A percentile compares a stretch with the other conserved stretches of the same genome.
Evolutionary conservation across 2,888 invertebrate species (phyloP).

Genomic region (Leucophenga montana): DNA sequence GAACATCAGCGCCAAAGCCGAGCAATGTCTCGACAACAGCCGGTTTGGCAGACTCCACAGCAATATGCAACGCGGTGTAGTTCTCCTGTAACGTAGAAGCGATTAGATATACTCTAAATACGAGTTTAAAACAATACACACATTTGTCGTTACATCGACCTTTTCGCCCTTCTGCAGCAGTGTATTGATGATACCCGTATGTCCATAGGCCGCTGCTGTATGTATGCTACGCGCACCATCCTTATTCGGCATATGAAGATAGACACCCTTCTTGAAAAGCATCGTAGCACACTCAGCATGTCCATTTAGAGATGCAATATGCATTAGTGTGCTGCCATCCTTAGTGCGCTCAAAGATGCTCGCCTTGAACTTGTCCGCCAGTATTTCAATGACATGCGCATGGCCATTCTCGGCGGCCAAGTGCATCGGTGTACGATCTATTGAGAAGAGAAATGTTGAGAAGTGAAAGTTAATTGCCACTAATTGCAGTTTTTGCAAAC

Average conservation of each 20-base stretch:
- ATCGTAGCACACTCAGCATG: slow-evolving; percentile 99
- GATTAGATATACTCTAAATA: not conserved
- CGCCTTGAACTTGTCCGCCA: slow-evolving; percentile 98
- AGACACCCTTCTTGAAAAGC: slow-evolving; percentile 98
- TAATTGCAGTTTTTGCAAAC: not conserved
- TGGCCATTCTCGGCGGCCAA: slow-evolving; percentile 98
- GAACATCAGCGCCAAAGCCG: slow-evolving; percentile 97
- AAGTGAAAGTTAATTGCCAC: slow-evolving; percentile 1
- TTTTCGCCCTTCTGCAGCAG: slow-evolving; percentile 96
- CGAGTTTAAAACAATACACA: slow-evolving; percentile 72
- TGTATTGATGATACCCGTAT: slow-evolving; percentile 97
- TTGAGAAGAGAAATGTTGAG: slow-evolving; percentile 27
- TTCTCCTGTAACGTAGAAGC: slow-evolving; percentile 82
- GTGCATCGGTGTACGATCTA: slow-evolving; percentile 97
- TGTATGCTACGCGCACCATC: slow-evolving; percentile 96
- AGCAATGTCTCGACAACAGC: slow-evolving; percentile 95
- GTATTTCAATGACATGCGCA: slow-evolving; percentile 93
- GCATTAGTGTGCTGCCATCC: slow-evolving; percentile 98
- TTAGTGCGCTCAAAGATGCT: slow-evolving; percentile 97
- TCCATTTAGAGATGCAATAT: slow-evolving; percentile 96
- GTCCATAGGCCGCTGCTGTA: slow-evolving; percentile 96
- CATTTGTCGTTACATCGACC: slow-evolving; percentile 95
- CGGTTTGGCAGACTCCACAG: slow-evolving; percentile 94
- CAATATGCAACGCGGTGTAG: slow-evolving; percentile 97
- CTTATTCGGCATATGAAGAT: slow-evolving; percentile 99